These are phyloP conservation scores for Hedya salicella DNA, from an alignment of 2,888 invertebrate species.

Conservation along the genomic window DNA sequence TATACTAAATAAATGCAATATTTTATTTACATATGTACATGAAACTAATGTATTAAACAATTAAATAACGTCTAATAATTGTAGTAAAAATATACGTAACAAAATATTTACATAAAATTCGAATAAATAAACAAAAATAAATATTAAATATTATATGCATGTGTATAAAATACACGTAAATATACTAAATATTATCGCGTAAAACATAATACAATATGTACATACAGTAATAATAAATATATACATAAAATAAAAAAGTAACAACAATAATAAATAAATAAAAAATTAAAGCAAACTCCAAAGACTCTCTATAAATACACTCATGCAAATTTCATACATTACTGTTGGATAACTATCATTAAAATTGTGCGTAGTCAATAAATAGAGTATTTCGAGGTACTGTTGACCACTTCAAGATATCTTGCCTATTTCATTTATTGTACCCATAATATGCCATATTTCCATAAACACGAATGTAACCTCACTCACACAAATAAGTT, in stretches of 20 bases:
- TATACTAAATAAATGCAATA: conserved; percentile 68
- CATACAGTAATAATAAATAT: conserved; percentile 38
- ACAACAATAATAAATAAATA: conserved; percentile 45
- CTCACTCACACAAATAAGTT: neutral
- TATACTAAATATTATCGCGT: conserved; percentile 24
- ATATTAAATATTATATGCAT: conserved; percentile 34
- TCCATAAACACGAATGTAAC: conserved; percentile 29
- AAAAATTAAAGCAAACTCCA: conserved; percentile 78
- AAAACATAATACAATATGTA: conserved; percentile 27
- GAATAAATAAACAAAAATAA: conserved; percentile 49
- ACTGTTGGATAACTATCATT: conserved; percentile 45
- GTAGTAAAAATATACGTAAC: neutral
- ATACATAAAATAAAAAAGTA: neutral
- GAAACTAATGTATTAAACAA: conserved; percentile 46
- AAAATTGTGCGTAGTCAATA: conserved; percentile 40
- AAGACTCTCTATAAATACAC: conserved; percentile 64
- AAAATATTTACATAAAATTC: conserved; percentile 42
- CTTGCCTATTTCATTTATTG: conserved; percentile 23
- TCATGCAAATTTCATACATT: conserved; percentile 33
- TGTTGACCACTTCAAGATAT: conserved; percentile 53
- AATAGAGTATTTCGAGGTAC: conserved; percentile 71
- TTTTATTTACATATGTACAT: conserved; percentile 59
- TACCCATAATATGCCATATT: conserved; percentile 30
- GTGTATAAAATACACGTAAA: conserved; percentile 26
- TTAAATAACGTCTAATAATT: conserved; percentile 18